Conservation (phyloP, 1,140 invertebrate genomes). For the Drosophila sulfurigaster region DNA sequence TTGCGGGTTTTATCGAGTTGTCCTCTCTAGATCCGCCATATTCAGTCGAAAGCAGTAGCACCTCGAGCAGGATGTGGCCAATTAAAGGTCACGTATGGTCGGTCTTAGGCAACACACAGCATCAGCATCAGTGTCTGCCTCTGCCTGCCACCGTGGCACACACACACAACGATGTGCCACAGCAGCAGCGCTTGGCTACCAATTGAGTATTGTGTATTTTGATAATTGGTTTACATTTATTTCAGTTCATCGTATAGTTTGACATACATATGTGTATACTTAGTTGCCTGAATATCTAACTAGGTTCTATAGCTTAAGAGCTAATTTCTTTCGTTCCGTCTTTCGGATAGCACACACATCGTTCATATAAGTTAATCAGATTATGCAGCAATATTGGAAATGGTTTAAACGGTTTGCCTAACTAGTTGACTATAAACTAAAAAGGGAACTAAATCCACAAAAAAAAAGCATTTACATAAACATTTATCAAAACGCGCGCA, state of each 20-base stretch:
- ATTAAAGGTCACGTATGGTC: conserved; percentile 41
- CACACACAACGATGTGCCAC: background rate
- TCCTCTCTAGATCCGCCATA: conserved; percentile 60
- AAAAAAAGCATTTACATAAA: conserved; percentile 24
- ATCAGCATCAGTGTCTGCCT: conserved; percentile 1
- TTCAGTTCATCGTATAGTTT: conserved; percentile 57
- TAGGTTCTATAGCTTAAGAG: conserved; percentile 29
- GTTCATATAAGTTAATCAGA: conserved; percentile 35
- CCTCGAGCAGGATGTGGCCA: conserved; percentile 53
- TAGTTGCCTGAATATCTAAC: conserved; percentile 47
- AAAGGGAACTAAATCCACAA: conserved; percentile 43
- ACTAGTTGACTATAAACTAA: conserved; percentile 59
- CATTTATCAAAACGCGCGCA: conserved; percentile 31
- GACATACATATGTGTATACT: conserved; percentile 46
- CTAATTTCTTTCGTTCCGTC: conserved; percentile 14
- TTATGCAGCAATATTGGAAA: conserved; percentile 64
- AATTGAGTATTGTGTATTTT: background rate
- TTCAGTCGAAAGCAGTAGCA: conserved; percentile 51
- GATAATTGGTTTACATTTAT: conserved; percentile 54
- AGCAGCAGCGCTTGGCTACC: conserved; percentile 26
- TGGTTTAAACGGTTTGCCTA: conserved; percentile 62
- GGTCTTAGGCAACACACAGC: conserved; percentile 38
- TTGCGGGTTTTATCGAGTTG: conserved; percentile 59
- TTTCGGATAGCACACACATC: conserved; percentile 35
- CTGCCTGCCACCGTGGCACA: conserved; percentile 10